These are phyloP conservation scores for Anguilla rostrata DNA, from an alignment of 2,113 vertebrate genomes.

Conservation along the genomic window DNA sequence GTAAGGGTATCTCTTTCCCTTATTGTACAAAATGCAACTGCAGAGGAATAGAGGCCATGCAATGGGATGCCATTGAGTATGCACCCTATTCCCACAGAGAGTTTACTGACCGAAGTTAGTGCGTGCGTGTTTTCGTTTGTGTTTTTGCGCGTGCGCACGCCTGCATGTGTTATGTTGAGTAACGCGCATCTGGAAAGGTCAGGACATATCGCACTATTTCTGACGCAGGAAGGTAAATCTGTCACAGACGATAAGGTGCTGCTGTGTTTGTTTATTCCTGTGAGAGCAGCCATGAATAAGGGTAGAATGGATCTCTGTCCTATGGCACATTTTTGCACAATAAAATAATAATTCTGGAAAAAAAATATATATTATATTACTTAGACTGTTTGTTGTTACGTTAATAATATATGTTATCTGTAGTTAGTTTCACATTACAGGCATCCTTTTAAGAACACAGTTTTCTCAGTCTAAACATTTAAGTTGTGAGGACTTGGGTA, in stretches of 20 bases:
- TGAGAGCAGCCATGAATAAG: neutral
- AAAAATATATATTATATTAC: too few relatives aligned
- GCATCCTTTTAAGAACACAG: too few relatives aligned
- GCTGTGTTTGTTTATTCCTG: neutral
- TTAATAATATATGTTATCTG: too few relatives aligned
- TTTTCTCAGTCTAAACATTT: too few relatives aligned
- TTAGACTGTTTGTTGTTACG: too few relatives aligned
- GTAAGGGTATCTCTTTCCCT: neutral
- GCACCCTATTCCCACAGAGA: neutral
- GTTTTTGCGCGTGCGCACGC: too few relatives aligned
- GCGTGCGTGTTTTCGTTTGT: too few relatives aligned
- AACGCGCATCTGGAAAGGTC: neutral
- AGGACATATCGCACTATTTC: neutral
- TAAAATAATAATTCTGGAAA: neutral
- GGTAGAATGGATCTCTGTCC: neutral
- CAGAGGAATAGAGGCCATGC: neutral
- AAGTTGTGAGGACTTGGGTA: neutral
- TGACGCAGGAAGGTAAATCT: neutral
- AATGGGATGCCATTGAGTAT: neutral
- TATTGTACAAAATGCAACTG: neutral
- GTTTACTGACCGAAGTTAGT: too few relatives aligned
- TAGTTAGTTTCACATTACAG: too few relatives aligned
- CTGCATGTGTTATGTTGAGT: neutral
- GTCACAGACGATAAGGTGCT: neutral
- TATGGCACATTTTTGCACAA: neutral